These are phyloP conservation scores for Yponomeuta plumbellus DNA, from an alignment of 2,888 invertebrate genomes.

Conservation along the genomic window DNA sequence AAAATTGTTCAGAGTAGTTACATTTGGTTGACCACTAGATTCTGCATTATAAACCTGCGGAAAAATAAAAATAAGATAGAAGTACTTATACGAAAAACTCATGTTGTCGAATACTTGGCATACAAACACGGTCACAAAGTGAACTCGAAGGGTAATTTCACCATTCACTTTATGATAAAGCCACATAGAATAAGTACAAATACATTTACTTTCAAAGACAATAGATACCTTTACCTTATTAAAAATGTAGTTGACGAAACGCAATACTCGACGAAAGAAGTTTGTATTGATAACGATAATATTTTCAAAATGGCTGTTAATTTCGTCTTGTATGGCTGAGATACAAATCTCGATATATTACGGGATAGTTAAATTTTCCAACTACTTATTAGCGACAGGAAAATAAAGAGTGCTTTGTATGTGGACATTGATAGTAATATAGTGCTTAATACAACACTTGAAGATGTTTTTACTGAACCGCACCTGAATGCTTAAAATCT, in stretches of 20 bases:
- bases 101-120: conserved; percentile 46
- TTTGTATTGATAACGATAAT: no score
- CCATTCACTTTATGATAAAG: conserved; percentile 54
- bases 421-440: conserved; percentile 49
- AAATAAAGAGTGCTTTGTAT: conserved; percentile 63
- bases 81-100: conserved; percentile 21
- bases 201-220: conserved; percentile 34
- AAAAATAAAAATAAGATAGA: conserved; percentile 64
- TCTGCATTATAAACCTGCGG: conserved; percentile 77
- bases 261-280: conserved; percentile 26
- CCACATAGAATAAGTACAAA: conserved; percentile 45
- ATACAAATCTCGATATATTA: neutral
- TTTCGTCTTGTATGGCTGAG: no score
- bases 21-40: conserved; percentile 76
- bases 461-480: neutral
- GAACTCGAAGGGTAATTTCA: conserved; percentile 29
- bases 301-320: no score
- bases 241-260: conserved; percentile 3
- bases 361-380: conserved; percentile 26
- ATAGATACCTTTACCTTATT: conserved; percentile 25
- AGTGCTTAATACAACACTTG: conserved; percentile 31
- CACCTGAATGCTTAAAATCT: no score
- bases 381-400: conserved; percentile 66
- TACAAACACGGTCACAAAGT: conserved; percentile 48
- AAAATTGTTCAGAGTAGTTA: conserved; percentile 64